These are phyloP conservation scores for Pomacea maculata DNA, from an alignment of 1,140 invertebrate genomes.

Conservation along the genomic window DNA sequence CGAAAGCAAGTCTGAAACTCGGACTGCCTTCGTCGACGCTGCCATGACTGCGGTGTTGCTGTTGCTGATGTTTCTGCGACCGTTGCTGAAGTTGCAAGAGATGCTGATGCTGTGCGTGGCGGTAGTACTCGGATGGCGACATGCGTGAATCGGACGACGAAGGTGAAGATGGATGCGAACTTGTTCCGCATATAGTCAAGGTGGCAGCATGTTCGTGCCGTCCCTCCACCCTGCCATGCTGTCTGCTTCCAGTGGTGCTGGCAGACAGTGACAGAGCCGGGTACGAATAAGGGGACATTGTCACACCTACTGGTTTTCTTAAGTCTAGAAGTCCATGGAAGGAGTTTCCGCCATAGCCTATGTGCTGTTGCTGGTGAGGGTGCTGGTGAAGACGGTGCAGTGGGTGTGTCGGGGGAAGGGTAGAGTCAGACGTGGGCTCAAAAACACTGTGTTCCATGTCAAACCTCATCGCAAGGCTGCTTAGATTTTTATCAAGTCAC, in stretches of 20 bases:
- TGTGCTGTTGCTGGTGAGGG: background rate
- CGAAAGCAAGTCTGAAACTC: slow-evolving; percentile 2
- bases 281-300: background rate
- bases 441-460: slow-evolving; percentile 24
- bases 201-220: background rate
- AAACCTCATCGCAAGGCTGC: slow-evolving; percentile 21
- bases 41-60: background rate
- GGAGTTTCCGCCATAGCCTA: slow-evolving; percentile 1
- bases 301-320: slow-evolving; percentile 12
- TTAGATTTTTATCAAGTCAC: background rate
- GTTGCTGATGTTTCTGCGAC: no score
- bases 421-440: slow-evolving; percentile 4
- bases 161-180: no score
- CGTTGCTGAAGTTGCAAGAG: no score
- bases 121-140: no score
- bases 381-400: slow-evolving; percentile 13
- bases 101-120: no score
- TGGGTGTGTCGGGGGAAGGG: background rate
- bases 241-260: background rate
- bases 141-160: no score
- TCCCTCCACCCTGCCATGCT: background rate
- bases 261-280: background rate
- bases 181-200: background rate
- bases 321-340: slow-evolving; percentile 21
- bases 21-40: background rate